Percentiles rank a stretch among this genome's conserved stretches.
These are phyloP conservation scores for Rhagologus leucostigma DNA, from an alignment of 2,113 vertebrate genomes.

Conservation along the genomic window DNA sequence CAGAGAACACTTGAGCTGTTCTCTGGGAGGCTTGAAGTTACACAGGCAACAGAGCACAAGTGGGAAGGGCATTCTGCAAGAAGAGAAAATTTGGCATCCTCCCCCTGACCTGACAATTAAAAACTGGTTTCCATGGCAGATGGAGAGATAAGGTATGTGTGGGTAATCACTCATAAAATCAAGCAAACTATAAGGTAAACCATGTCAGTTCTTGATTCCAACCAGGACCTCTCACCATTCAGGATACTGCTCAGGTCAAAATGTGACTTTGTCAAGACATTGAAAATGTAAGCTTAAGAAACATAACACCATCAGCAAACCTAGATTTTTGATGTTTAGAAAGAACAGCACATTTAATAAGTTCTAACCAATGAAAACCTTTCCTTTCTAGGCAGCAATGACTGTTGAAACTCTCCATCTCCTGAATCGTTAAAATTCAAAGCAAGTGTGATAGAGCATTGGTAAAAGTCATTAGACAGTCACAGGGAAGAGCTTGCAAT, in stretches of 20 bases:
- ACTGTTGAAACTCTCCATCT: not conserved
- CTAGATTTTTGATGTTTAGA: not conserved
- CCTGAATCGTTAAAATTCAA: constrained; percentile 24
- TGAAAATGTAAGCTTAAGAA: not conserved
- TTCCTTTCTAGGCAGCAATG: not conserved
- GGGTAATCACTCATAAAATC: not conserved
- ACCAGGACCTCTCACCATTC: not conserved
- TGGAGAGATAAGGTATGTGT: not conserved
- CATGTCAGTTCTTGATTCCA: not conserved
- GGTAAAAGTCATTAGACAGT: constrained; percentile 38
- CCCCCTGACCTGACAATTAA: fast-evolving
- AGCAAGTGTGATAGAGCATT: constrained; percentile 1
- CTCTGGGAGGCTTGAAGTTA: not conserved
- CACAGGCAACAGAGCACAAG: not conserved
- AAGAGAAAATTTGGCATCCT: not conserved
- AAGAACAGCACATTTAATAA: not conserved
- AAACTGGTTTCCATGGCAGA: not conserved
- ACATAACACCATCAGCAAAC: not conserved
- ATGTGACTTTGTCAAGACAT: not conserved
- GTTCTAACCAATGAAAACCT: not conserved
- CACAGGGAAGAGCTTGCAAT: constrained; percentile 3
- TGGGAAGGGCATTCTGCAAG: not conserved
- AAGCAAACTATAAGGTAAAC: not conserved
- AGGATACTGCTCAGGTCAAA: not conserved
- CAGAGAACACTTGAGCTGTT: not conserved